Base-by-base conservation (phyloP, 2,797 vertebrate genomes). In the Neosalanx taihuensis region DNA sequence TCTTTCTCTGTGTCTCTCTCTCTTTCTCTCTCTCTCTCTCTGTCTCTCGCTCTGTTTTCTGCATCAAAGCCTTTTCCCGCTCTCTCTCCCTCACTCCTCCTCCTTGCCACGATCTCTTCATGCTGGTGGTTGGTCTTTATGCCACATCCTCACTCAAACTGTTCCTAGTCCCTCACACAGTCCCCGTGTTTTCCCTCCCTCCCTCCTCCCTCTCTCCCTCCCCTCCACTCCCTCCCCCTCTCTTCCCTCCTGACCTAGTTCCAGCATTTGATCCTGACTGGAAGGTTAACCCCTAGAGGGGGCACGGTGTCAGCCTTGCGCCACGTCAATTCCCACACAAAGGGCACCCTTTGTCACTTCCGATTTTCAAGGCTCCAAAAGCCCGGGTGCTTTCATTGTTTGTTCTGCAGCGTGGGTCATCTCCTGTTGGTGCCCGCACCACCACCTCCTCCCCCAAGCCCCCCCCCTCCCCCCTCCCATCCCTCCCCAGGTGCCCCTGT, bases 161-260 rank as follows among this genome's bases (percentile, higher is more conserved):
- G 57, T 23, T 59, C 23, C 23, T 26, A 23, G 57, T 20, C 23
- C 57, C 57, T 59, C 31, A 63, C 30, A 33, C 13, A 18, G 31
- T n/a, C 31, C n/a, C 31, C 20, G 10, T 33, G 29, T 71, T 51
- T 71, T 35, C 6, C 58, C 51, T 15, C 17, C 17, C 31, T 65
- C 31, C 58, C 18, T 56, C n/a, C 18, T 6, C 18, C 57, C n/a
- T 20, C 0, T 4, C 6, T 3, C 5, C 37, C 26, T 17, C 7
- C 20, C 17, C 49, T 6, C 30, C 18, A 26, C 31, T 5, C 23
- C 30, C 17, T 10, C 10, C n/a, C 15, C 29, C 79, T 78, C 81
- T 77, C 85, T 88, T 88, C 88, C 83, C 90, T 84, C n/a, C 89
- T 96, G 95, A 97, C 96, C 96, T 96, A 96, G 90, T 96, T 98